A percentile compares a stretch with the other conserved stretches of the same genome.
Conservation (phyloP, 2,113 vertebrate genomes). For the Paracyprichromis sp. region DNA sequence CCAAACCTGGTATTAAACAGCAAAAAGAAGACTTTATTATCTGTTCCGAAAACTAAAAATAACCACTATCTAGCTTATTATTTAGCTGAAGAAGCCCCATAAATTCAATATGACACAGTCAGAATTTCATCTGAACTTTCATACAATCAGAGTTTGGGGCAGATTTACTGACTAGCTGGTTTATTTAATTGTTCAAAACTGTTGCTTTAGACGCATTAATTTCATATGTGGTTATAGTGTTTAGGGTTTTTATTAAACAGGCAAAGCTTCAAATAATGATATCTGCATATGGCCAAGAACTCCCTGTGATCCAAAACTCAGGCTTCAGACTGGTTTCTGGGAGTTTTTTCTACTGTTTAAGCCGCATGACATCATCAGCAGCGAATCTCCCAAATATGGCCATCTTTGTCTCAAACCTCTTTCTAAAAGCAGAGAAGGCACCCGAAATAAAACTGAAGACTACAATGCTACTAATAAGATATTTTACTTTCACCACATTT, state of each 20-base stretch:
- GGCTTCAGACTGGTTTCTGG: background rate
- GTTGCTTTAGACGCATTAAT: background rate
- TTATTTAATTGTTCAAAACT: background rate
- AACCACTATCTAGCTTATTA: background rate
- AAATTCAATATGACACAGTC: background rate
- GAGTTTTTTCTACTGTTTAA: background rate
- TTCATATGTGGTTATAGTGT: background rate
- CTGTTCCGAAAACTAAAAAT: background rate
- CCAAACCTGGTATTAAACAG: background rate
- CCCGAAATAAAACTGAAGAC: background rate
- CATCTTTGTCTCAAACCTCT: background rate
- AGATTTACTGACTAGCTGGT: background rate
- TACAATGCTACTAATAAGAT: background rate
- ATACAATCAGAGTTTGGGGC: background rate
- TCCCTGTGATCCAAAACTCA: background rate
- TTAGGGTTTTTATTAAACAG: background rate
- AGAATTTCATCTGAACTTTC: background rate
- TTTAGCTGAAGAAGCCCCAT: background rate
- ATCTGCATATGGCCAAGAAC: background rate
- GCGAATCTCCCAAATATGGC: background rate
- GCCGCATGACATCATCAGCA: accelerated
- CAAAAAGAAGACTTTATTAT: background rate
- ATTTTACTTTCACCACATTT: background rate
- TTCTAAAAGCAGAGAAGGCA: background rate
- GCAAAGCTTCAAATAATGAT: background rate